Percentiles rank a stretch among this genome's conserved stretches.
Evolutionary conservation across 1,140 invertebrate genomes (phyloP).

Genomic region (Camponotus pennsylvanicus): DNA sequence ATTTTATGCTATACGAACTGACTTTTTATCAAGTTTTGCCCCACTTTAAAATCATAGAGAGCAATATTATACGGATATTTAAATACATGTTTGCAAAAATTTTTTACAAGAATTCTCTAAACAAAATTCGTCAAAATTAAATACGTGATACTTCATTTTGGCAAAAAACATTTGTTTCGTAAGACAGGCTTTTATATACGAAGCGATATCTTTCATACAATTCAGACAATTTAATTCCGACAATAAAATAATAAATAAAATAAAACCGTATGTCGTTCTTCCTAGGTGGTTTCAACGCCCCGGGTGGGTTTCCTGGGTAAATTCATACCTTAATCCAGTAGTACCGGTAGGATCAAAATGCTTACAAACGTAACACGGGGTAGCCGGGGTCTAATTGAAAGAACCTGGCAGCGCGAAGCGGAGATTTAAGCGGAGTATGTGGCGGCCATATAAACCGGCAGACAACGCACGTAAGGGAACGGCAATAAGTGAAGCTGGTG

Average conservation of each 20-base stretch:
- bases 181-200: background rate
- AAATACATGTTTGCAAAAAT: background rate
- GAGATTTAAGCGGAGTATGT: conserved; percentile 48
- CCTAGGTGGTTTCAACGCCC: background rate
- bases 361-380: conserved; percentile 15
- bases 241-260: background rate
- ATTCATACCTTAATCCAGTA: background rate
- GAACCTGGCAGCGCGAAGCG: conserved; percentile 41
- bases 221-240: background rate
- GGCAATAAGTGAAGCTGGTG: conserved; percentile 50
- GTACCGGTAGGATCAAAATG: conserved; percentile 33
- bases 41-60: background rate
- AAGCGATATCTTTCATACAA: too few species aligned
- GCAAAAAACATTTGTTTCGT: background rate
- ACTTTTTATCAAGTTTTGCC: background rate
- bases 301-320: background rate
- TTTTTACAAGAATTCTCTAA: background rate
- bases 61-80: background rate
- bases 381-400: conserved; percentile 46
- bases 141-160: background rate
- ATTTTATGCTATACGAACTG: background rate
- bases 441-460: conserved; percentile 51
- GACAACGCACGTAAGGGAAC: conserved; percentile 46
- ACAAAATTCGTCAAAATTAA: background rate
- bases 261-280: background rate